Conservation (phyloP, 2,888 invertebrate genomes). For the Limnephilus marmoratus region DNA sequence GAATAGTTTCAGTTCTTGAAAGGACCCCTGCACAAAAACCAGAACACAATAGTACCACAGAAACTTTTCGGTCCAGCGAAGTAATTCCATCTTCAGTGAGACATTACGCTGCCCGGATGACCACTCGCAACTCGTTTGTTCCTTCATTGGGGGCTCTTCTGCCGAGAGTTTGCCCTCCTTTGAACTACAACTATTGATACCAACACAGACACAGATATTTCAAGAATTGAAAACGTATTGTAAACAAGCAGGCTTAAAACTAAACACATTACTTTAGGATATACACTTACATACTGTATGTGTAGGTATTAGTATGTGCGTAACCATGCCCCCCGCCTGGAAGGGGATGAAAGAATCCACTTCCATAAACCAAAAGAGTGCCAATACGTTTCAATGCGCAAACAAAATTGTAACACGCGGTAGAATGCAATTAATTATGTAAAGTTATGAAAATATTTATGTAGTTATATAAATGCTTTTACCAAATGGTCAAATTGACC, state of each 20-base stretch:
- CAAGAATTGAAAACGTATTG: neutral
- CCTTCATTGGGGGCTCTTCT: neutral
- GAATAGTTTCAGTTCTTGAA: conserved; percentile 93
- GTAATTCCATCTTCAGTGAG: conserved; percentile 60
- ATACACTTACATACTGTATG: neutral
- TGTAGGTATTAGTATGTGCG: too few species aligned
- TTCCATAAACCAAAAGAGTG: too few species aligned
- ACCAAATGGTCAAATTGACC: too few species aligned
- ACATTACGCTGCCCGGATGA: conserved; percentile 57
- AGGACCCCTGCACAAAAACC: conserved; percentile 87
- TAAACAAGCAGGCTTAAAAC: neutral
- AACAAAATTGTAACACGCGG: too few species aligned
- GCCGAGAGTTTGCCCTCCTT: neutral
- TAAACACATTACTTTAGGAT: neutral
- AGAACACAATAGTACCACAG: conserved; percentile 70
- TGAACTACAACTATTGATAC: neutral
- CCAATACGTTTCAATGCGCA: too few species aligned
- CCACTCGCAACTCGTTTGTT: conserved; percentile 28
- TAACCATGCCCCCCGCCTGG: too few species aligned
- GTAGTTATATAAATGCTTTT: too few species aligned
- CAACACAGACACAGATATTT: conserved; percentile 4
- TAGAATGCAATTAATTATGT: too few species aligned
- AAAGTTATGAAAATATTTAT: too few species aligned
- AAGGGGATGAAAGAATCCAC: too few species aligned
- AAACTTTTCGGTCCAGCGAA: conserved; percentile 49